phyloP scores from a whole-genome alignment of 1,140 invertebrate genomes.

The Hyles vespertilio region DNA sequence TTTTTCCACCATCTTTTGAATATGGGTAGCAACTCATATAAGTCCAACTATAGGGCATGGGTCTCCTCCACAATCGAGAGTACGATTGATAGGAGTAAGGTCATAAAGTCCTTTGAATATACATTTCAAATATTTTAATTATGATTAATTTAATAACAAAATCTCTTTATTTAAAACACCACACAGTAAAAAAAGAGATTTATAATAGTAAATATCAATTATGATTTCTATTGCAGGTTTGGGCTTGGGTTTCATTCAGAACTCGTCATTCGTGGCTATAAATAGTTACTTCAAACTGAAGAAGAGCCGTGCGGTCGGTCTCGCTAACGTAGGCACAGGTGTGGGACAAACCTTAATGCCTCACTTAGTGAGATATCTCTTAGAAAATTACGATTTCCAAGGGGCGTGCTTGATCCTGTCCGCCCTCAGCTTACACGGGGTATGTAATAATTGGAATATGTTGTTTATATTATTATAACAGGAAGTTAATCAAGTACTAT shows the following conservation, averaged over 20 bases:
- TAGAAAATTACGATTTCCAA: conserved; percentile 76
- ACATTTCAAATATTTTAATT: too few species aligned
- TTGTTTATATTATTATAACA: not conserved
- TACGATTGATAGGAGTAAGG: too few species aligned
- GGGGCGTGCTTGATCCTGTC: conserved; percentile 79
- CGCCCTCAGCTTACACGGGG: conserved; percentile 78
- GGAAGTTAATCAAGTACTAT: not conserved
- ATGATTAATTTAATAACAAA: too few species aligned
- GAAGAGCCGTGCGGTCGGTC: conserved; percentile 81
- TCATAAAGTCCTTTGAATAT: too few species aligned
- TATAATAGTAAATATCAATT: too few species aligned
- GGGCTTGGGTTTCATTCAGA: conserved; percentile 79
- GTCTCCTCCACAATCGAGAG: too few species aligned
- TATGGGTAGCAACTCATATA: too few species aligned
- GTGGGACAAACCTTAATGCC: conserved; percentile 86
- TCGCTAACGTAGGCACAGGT: conserved; percentile 83
- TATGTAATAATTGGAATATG: conserved; percentile 38
- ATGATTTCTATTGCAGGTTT: conserved; percentile 73
- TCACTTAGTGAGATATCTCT: conserved; percentile 78
- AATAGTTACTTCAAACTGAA: conserved; percentile 83
- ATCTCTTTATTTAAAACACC: too few species aligned
- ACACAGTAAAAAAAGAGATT: too few species aligned
- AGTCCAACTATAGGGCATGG: too few species aligned
- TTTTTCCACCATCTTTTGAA: too few species aligned
- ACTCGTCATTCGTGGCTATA: conserved; percentile 83